Evolutionary conservation across 2,888 invertebrate species (phyloP).

Genomic region (Hylaea fasciaria): DNA sequence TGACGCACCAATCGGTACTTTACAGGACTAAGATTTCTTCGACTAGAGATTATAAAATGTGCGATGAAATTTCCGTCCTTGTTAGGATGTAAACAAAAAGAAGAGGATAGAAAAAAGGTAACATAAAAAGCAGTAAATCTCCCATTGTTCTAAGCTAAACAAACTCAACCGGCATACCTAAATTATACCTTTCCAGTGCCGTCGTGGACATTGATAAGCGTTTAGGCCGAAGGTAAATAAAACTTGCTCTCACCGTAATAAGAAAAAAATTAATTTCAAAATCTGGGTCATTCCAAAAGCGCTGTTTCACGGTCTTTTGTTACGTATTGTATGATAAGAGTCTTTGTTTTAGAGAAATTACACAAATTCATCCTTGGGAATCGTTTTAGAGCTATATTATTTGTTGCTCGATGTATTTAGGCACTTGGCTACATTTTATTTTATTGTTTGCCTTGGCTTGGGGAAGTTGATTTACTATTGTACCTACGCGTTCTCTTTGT

Average conservation of each 20-base stretch:
- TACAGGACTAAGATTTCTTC: no score
- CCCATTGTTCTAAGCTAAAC: no score
- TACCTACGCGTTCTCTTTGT: no score
- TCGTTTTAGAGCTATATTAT: constrained; percentile 47
- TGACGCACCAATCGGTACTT: neutral
- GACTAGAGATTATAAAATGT: no score
- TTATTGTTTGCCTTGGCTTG: constrained; percentile 6
- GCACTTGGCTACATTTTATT: constrained; percentile 26
- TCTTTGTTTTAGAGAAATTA: constrained; percentile 59
- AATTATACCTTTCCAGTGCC: neutral
- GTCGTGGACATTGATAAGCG: constrained; percentile 9
- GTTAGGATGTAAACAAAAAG: no score
- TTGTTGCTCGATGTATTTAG: constrained; percentile 32
- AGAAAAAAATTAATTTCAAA: constrained; percentile 57
- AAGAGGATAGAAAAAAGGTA: no score
- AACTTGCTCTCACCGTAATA: constrained; percentile 48
- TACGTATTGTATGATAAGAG: constrained; percentile 56
- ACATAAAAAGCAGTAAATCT: no score
- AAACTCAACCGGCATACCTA: no score
- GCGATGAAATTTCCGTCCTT: no score
- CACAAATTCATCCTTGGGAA: constrained; percentile 46
- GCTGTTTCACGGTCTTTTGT: constrained; percentile 55
- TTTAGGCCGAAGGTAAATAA: constrained; percentile 24
- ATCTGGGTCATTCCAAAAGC: constrained; percentile 52
- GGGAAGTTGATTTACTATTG: constrained; percentile 12